phyloP scores from a whole-genome alignment of 2,888 invertebrate species.

The Scotopteryx bipunctaria region DNA sequence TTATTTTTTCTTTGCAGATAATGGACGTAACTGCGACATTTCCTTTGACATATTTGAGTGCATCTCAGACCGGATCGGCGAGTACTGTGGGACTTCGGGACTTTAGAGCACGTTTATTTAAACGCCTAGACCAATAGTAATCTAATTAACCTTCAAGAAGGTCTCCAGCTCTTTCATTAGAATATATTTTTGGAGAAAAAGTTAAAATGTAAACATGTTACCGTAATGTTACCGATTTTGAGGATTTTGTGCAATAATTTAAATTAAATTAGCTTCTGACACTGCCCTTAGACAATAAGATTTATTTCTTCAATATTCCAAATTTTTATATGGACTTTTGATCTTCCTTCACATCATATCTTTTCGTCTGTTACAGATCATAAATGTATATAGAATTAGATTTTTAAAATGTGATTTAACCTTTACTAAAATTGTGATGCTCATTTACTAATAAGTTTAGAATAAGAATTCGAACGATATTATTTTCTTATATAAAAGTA shows the following conservation, averaged over 20 bases:
- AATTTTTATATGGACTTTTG: neutral
- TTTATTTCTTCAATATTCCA: neutral
- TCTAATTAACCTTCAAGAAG: too few species aligned
- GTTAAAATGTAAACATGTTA: conserved; percentile 5
- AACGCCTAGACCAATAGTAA: too few species aligned
- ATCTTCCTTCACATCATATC: neutral
- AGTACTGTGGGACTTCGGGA: conserved; percentile 85
- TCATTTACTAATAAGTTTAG: conserved; percentile 31
- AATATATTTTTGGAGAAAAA: too few species aligned
- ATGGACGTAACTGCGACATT: conserved; percentile 88
- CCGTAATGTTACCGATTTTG: conserved; percentile 14
- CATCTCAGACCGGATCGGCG: conserved; percentile 89
- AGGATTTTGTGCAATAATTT: conserved; percentile 21
- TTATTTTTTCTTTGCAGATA: conserved; percentile 75
- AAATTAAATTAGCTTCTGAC: neutral
- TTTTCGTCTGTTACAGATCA: neutral
- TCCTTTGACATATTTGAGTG: conserved; percentile 92
- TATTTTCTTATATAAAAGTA: conserved; percentile 9
- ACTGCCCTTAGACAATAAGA: neutral
- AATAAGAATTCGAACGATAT: conserved; percentile 8
- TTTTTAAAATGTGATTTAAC: conserved; percentile 10
- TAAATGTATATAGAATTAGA: conserved; percentile 17
- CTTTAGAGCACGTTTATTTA: too few species aligned
- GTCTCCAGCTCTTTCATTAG: too few species aligned
- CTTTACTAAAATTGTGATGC: conserved; percentile 33